Base-by-base conservation (phyloP, 2,113 vertebrate genomes). In the Sisor rabdophorus region DNA sequence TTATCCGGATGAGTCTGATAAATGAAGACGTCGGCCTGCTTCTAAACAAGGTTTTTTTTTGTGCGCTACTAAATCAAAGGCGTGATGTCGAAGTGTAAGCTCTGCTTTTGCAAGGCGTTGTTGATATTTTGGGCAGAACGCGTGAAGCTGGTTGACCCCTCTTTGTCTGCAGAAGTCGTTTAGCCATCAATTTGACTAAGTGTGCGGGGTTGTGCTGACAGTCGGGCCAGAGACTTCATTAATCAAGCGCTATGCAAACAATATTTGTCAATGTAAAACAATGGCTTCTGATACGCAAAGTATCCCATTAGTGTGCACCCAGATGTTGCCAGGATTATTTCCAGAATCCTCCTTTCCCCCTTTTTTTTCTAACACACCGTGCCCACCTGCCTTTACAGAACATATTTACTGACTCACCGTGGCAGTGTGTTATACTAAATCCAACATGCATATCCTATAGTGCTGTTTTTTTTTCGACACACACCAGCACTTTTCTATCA, bases 231-330 rank as follows among this genome's bases (percentile, higher is more conserved):
- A 70, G 77, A 84, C 76, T 83, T 84, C 81, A 87, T 89, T 85
- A 87, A 89, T 88, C 88, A 87, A 82, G 76, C 77, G 65, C 81
- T 82, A 77, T 80, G 76, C 79, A 82, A 86, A 85, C 81, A 79
- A 55, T 79, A 26, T 85, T 84, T 76, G 81, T 84, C 79, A 83
- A 80, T 82, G 81, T 78, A 83, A 87, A 85, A 84, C 80, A 85
- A 85, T 79, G 71, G 64, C 71, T 68, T 80, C 58, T 79, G 64
- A 79, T 79, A 79, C 30, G 48, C 22, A 73, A 76, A 74, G 74
- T 72, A 64, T 80, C 70, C 60, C 71, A 81, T 86, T 85, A 85
- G 76, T 70, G 58, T 69, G 47, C 17, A 20, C 48, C 71, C 78
- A 79, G 80, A 83, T 85, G 81, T 82, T 73, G 72, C 54, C 53